Evolutionary conservation across 2,888 invertebrate species (phyloP).

Genomic region (Tribolium freemani): DNA sequence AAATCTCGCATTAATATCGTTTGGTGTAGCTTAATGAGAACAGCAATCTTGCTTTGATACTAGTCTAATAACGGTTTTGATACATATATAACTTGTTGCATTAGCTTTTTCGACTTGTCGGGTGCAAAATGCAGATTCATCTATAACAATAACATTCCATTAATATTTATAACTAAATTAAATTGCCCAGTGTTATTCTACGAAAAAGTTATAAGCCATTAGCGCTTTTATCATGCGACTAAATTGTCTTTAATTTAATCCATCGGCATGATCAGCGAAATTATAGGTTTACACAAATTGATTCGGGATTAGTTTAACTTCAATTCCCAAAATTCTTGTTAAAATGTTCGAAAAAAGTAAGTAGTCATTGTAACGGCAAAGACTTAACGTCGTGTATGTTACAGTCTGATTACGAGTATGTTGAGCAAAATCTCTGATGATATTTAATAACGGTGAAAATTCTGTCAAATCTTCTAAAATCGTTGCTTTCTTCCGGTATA

Average conservation of each 20-base stretch:
- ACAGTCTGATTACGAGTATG: neutral
- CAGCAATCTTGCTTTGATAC: neutral
- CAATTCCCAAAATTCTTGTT: neutral
- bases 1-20: neutral
- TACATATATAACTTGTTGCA: slow-evolving; percentile 4
- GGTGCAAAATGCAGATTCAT: slow-evolving; percentile 32
- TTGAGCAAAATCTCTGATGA: neutral
- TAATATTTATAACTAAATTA: slow-evolving; percentile 21
- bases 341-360: neutral
- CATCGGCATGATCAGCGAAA: neutral
- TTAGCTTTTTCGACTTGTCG: neutral
- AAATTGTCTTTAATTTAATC: neutral
- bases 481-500: slow-evolving; percentile 6
- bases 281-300: neutral
- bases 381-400: neutral
- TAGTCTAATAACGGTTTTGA: slow-evolving; percentile 10
- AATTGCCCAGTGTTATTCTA: neutral
- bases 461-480: slow-evolving; percentile 3
- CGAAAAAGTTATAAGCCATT: neutral
- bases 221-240: neutral
- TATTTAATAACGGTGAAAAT: neutral
- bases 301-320: too few relatives aligned
- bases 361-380: neutral
- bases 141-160: slow-evolving; percentile 27
- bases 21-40: neutral